These are phyloP conservation scores for Drosophila nigricruria DNA, from an alignment of 2,888 invertebrate species.

Conservation along the genomic window DNA sequence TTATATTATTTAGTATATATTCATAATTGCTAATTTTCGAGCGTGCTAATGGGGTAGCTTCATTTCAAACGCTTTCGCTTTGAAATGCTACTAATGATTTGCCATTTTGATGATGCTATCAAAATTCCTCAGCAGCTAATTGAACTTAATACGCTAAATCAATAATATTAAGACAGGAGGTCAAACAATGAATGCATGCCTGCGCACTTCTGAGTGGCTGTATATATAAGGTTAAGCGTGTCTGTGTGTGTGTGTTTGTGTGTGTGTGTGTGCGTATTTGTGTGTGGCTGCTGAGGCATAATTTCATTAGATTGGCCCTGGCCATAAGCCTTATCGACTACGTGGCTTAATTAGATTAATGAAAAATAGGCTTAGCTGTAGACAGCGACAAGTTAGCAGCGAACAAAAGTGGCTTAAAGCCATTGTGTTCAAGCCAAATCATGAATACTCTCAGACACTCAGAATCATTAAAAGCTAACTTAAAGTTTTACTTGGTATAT, in stretches of 20 bases:
- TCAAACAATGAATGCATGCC: slow-evolving; percentile 29
- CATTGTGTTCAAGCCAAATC: too few relatives aligned
- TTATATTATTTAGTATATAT: background rate
- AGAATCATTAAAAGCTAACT: background rate
- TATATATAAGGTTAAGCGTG: slow-evolving; percentile 13
- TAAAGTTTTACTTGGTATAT: background rate
- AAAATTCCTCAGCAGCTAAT: slow-evolving; percentile 58
- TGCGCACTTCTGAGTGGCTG: slow-evolving; percentile 3
- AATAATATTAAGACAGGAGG: slow-evolving; percentile 59
- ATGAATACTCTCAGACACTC: background rate
- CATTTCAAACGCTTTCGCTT: background rate
- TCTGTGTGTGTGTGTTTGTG: slow-evolving; percentile 17
- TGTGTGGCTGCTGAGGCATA: slow-evolving; percentile 53
- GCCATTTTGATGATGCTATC: slow-evolving; percentile 39
- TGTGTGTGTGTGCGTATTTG: slow-evolving; percentile 9
- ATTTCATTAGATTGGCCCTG: slow-evolving; percentile 59
- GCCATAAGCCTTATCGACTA: slow-evolving; percentile 49
- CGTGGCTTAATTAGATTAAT: slow-evolving; percentile 64
- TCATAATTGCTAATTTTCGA: background rate
- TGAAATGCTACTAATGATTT: slow-evolving; percentile 20
- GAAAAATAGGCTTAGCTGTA: slow-evolving; percentile 57
- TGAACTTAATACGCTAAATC: slow-evolving; percentile 68
- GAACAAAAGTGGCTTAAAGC: slow-evolving; percentile 25
- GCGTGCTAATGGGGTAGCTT: background rate
- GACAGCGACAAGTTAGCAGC: slow-evolving; percentile 10